Base-by-base conservation (phyloP, 2,797 vertebrate species). In the Spheniscus humboldti region DNA sequence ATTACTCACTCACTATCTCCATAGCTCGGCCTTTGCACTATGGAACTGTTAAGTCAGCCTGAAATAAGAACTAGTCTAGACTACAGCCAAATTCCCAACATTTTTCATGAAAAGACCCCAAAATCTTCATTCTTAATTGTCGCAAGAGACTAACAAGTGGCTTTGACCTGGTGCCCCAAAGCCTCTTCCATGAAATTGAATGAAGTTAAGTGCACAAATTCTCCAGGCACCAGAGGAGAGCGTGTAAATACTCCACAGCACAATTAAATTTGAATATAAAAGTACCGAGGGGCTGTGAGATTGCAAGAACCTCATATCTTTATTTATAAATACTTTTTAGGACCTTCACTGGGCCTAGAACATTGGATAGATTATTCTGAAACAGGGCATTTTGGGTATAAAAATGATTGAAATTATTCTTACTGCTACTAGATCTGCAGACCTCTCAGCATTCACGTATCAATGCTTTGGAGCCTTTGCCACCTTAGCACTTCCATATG, bases 161-260 rank as follows among this genome's bases (percentile, higher is more conserved):
- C 31, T 92, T 53, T 68, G 18, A 53, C 31, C 19, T 22, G 20
- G 11, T 71, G 37, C 31, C 76, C 57, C 23, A 45, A 64, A 60
- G 28, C 5, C 7, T 67, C 14, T 90, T 85, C 35, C 37, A 88
- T 69, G 27, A 71, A 78, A 35, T 20, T 30, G 76, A 50, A 69
- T 20, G 18, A 80, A 55, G 30, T 48, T 86, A 33, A 47, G 37
- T 16, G 35, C 73, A 50, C 8, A 52, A 68, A 31, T 16, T 75
- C 28, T 57, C 11, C 53, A 83, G 37, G 48, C 57, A 60, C 25
- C 53, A 75, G 48, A n/a, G 30, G 3, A 3, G 8, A 56, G 28
- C 0, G 0, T 0, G 2, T 4, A 19, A 24, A 10, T 74, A 33
- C n/a, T 71, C 24, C 25, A 9, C 17, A 6, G 30, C 35, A 53